These are phyloP conservation scores for Cerceris rybyensis DNA, from an alignment of 2,888 invertebrate species.

Conservation along the genomic window DNA sequence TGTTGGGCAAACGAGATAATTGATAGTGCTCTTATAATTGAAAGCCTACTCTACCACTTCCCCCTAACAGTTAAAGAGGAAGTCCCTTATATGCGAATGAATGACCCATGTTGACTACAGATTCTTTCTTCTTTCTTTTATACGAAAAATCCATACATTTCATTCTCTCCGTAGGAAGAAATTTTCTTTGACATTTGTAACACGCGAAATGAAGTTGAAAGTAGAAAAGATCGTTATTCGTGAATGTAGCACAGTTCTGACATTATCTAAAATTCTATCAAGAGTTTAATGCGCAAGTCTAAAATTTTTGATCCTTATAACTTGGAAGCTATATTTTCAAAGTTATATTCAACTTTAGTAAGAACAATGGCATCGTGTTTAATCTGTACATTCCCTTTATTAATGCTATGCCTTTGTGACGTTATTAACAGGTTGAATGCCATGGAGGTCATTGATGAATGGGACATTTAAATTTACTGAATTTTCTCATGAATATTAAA, in stretches of 20 bases:
- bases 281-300: background rate
- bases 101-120: conserved; percentile 33
- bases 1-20: conserved; percentile 69
- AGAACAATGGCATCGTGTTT: too few species aligned
- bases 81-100: conserved; percentile 56
- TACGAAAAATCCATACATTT: conserved; percentile 11
- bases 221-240: background rate
- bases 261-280: too few species aligned
- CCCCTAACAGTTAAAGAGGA: conserved; percentile 67
- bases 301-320: background rate
- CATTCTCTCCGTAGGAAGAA: background rate
- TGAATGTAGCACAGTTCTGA: background rate
- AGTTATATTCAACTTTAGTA: too few species aligned
- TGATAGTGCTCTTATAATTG: conserved; percentile 70
- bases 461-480: too few species aligned
- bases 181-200: background rate
- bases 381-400: too few species aligned
- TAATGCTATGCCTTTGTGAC: too few species aligned
- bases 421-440: too few species aligned
- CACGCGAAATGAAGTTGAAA: background rate
- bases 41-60: conserved; percentile 65
- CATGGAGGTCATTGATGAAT: too few species aligned
- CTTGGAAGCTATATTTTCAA: background rate
- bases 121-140: conserved; percentile 14
- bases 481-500: too few species aligned